These are phyloP conservation scores for Caenorhabditis briggsae DNA, from an alignment of 1,140 invertebrate genomes.

Conservation along the genomic window DNA sequence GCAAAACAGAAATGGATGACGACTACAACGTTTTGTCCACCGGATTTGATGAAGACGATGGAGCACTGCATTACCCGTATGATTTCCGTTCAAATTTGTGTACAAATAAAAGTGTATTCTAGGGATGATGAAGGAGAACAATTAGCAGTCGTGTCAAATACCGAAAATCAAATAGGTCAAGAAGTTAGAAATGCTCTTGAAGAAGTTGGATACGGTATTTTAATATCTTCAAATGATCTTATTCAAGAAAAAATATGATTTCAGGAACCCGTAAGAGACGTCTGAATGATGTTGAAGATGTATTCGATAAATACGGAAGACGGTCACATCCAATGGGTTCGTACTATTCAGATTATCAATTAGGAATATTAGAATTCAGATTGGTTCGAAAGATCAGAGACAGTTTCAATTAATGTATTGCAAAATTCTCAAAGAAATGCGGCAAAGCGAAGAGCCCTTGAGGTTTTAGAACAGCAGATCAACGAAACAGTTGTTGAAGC, in stretches of 20 bases:
- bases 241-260: neutral
- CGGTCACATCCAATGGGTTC: constrained; percentile 19
- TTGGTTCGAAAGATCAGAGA: neutral
- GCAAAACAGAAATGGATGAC: neutral
- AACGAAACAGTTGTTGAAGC: neutral
- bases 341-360: neutral
- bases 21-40: constrained; percentile 19
- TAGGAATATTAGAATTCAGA: constrained; percentile 3
- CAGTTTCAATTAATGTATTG: neutral
- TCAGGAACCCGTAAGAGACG: constrained; percentile 23
- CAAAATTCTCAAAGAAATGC: constrained; percentile 18
- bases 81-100: neutral
- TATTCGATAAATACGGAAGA: constrained; percentile 19
- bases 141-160: constrained; percentile 15
- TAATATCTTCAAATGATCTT: neutral
- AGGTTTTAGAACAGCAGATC: constrained; percentile 13
- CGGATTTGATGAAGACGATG: constrained; percentile 29
- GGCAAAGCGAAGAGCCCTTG: constrained; percentile 24
- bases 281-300: constrained; percentile 17
- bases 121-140: constrained; percentile 12
- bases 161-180: neutral
- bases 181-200: constrained; percentile 31
- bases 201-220: constrained; percentile 20
- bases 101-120: neutral
- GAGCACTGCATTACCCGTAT: constrained; percentile 16